Evolutionary conservation across 2,888 invertebrate genomes (phyloP).

Genomic region (Plagiodera versicolora): DNA sequence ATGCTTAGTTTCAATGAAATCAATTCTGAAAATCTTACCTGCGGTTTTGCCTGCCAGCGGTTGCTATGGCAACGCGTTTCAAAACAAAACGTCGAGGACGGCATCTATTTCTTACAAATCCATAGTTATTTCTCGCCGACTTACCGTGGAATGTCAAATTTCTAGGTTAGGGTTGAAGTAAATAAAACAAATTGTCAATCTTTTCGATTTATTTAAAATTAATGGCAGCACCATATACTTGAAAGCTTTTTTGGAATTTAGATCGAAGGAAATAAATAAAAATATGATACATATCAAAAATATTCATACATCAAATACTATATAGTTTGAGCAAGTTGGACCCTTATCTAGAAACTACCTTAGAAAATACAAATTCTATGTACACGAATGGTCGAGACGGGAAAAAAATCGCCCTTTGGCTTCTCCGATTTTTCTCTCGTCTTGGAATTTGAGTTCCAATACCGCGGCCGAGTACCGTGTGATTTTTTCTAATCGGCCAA

Average conservation of each 20-base stretch:
- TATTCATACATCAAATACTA: slow-evolving; percentile 42
- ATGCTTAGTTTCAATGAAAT: no score
- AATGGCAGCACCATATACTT: slow-evolving; percentile 53
- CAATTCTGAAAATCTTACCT: no score
- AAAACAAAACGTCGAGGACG: no score
- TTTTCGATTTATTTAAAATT: slow-evolving; percentile 39
- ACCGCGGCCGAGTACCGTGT: slow-evolving; percentile 20
- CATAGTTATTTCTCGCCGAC: no score
- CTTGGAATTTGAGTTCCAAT: slow-evolving; percentile 32
- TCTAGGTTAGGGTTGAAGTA: background rate
- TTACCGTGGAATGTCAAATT: no score
- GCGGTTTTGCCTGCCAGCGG: no score
- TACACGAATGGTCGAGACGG: slow-evolving; percentile 30
- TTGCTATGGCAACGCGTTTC: no score
- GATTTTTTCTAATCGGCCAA: slow-evolving; percentile 21
- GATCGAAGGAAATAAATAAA: slow-evolving; percentile 43
- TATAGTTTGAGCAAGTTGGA: slow-evolving; percentile 55
- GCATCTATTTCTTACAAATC: no score
- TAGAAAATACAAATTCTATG: slow-evolving; percentile 39
- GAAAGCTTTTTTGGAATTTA: slow-evolving; percentile 46
- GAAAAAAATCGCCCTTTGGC: background rate
- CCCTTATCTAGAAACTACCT: slow-evolving; percentile 46
- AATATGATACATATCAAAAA: slow-evolving; percentile 41
- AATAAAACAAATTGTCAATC: slow-evolving; percentile 16
- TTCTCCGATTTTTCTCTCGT: background rate